Percentiles rank a stretch among this genome's conserved stretches.
Evolutionary conservation across 1,140 invertebrate species (phyloP).

Genomic region (Lethocerus indicus): DNA sequence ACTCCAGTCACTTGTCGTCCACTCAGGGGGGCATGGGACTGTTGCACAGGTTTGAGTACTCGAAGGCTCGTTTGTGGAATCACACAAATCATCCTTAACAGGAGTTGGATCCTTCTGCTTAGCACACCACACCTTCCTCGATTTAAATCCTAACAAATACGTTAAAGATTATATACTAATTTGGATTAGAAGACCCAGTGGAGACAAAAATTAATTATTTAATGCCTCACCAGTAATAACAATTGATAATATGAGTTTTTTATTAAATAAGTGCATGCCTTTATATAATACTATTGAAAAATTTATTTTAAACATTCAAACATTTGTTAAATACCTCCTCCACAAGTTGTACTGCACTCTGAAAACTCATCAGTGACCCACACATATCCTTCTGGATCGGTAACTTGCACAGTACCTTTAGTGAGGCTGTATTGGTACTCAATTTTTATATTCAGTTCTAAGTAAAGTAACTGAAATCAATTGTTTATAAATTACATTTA

Average conservation of each 20-base stretch:
- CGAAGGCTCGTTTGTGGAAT: conserved; percentile 45
- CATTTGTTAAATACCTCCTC: conserved; percentile 44
- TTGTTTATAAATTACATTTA: conserved; percentile 2
- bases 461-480: conserved; percentile 53
- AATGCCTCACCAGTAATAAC: conserved; percentile 10
- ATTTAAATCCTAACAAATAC: conserved; percentile 43
- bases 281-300: neutral
- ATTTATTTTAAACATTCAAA: neutral
- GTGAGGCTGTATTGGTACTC: conserved; percentile 85
- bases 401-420: conserved; percentile 38
- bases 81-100: conserved; percentile 61
- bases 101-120: conserved; percentile 39
- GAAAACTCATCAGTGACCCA: conserved; percentile 69
- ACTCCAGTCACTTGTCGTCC: conserved; percentile 65
- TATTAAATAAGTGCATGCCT: neutral
- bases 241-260: neutral
- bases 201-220: too few relatives aligned
- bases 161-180: too few relatives aligned
- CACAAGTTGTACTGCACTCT: conserved; percentile 65
- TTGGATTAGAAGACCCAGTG: too few relatives aligned
- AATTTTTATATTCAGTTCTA: conserved; percentile 72
- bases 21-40: conserved; percentile 65
- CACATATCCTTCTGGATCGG: conserved; percentile 49
- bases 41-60: conserved; percentile 52
- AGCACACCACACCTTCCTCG: conserved; percentile 51